These are phyloP conservation scores for Nebria salina DNA, from an alignment of 2,888 invertebrate genomes.

Conservation along the genomic window DNA sequence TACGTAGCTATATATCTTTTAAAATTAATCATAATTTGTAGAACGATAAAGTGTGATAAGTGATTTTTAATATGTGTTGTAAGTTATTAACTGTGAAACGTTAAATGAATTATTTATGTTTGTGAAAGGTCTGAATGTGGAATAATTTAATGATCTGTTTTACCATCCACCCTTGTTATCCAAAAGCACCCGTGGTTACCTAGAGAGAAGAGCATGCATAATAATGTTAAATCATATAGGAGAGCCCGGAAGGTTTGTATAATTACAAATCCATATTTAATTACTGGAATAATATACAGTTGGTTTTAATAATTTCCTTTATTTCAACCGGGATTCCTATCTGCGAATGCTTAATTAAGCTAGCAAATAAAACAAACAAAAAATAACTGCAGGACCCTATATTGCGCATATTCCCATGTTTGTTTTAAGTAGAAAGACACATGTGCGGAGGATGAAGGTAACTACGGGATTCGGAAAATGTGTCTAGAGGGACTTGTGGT, in stretches of 20 bases:
- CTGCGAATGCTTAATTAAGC: not conserved
- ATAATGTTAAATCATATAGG: not conserved
- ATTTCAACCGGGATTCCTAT: too few relatives aligned
- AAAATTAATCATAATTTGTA: not conserved
- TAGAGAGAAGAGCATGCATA: not conserved
- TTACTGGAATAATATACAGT: not conserved
- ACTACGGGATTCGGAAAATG: not conserved
- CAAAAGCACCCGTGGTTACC: not conserved
- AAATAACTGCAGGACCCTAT: not conserved
- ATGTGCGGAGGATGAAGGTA: not conserved
- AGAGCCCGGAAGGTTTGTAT: not conserved
- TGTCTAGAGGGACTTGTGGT: not conserved
- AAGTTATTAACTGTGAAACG: not conserved
- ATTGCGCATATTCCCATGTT: not conserved
- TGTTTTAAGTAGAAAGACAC: constrained; percentile 1
- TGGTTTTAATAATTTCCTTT: too few relatives aligned
- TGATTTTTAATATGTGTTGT: not conserved
- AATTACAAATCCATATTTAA: not conserved
- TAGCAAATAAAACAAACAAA: not conserved
- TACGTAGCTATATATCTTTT: not conserved
- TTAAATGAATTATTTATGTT: not conserved
- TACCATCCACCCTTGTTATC: not conserved
- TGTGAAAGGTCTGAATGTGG: not conserved
- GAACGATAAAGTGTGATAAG: not conserved
- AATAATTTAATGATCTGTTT: constrained; percentile 1